A percentile compares a stretch with the other conserved stretches of the same genome.
phyloP scores from a whole-genome alignment of 1,140 invertebrate genomes.

The Campoletis sonorensis region DNA sequence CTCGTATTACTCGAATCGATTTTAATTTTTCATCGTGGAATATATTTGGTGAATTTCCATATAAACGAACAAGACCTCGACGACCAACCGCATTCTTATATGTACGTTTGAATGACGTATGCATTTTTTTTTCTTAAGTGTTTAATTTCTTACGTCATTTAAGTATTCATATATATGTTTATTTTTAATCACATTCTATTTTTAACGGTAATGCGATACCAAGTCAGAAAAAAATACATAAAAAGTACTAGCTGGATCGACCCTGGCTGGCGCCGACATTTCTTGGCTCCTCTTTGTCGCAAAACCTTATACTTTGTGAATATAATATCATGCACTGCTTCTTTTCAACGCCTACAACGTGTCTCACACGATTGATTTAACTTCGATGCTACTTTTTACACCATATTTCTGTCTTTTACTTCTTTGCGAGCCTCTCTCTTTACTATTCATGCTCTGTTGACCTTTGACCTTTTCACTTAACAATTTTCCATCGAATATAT shows the following conservation, averaged over 20 bases:
- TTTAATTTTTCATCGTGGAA: slow-evolving; percentile 5
- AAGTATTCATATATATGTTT: background rate
- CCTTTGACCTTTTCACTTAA: no score
- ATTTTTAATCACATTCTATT: background rate
- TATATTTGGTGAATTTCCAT: background rate
- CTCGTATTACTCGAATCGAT: background rate
- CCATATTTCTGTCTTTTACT: background rate
- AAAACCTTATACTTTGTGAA: background rate
- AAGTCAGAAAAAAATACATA: background rate
- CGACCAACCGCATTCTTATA: background rate
- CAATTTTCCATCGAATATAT: no score
- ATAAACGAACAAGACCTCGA: slow-evolving; percentile 21
- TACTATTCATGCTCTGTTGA: no score
- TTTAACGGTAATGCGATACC: slow-evolving; percentile 42
- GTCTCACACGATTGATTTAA: background rate
- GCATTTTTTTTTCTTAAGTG: background rate
- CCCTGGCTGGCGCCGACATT: slow-evolving; percentile 9
- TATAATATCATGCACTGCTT: background rate
- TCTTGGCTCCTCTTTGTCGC: slow-evolving; percentile 33
- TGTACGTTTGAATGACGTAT: background rate
- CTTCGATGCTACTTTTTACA: background rate
- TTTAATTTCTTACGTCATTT: background rate
- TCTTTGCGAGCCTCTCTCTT: background rate
- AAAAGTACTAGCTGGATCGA: background rate
- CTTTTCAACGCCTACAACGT: background rate